A percentile compares a stretch with the other conserved stretches of the same genome.
phyloP scores from a whole-genome alignment of 2,888 invertebrate genomes.

The Hypsopygia costalis region DNA sequence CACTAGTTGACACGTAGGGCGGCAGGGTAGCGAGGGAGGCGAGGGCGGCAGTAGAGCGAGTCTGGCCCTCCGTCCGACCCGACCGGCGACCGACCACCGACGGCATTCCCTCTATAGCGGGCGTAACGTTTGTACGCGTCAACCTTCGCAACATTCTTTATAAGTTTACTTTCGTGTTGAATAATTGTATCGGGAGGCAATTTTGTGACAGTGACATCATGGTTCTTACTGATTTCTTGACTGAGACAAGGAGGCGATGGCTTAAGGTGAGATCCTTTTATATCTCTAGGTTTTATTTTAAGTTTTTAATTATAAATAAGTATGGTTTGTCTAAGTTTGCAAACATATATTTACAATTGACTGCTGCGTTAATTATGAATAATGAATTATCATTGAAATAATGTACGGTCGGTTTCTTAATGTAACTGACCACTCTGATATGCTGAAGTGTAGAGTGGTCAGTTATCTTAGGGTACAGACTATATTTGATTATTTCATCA shows the following conservation, averaged over 20 bases:
- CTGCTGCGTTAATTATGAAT: too few species aligned
- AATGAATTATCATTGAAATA: too few species aligned
- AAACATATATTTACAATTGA: too few species aligned
- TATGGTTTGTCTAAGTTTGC: too few species aligned
- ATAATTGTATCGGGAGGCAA: background rate
- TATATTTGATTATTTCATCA: too few species aligned
- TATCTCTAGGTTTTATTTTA: too few species aligned
- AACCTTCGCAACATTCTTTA: background rate
- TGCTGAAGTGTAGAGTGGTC: too few species aligned
- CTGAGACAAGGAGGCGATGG: slow-evolving; percentile 70
- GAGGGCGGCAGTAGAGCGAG: background rate
- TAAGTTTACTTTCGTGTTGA: background rate
- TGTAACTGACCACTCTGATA: too few species aligned
- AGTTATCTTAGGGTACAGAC: too few species aligned
- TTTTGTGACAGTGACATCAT: slow-evolving; percentile 24
- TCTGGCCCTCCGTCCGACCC: background rate
- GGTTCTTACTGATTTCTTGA: slow-evolving; percentile 70
- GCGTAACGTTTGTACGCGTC: background rate
- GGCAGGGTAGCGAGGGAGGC: background rate
- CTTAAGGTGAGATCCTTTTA: slow-evolving; percentile 45
- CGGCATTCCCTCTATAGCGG: slow-evolving; percentile 3
- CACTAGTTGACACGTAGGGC: background rate
- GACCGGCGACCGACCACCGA: too few species aligned
- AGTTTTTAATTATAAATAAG: too few species aligned
- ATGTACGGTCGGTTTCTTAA: too few species aligned